Evolutionary conservation across 2,113 vertebrate species (phyloP).

Genomic region (Colistium nudipinnis): DNA sequence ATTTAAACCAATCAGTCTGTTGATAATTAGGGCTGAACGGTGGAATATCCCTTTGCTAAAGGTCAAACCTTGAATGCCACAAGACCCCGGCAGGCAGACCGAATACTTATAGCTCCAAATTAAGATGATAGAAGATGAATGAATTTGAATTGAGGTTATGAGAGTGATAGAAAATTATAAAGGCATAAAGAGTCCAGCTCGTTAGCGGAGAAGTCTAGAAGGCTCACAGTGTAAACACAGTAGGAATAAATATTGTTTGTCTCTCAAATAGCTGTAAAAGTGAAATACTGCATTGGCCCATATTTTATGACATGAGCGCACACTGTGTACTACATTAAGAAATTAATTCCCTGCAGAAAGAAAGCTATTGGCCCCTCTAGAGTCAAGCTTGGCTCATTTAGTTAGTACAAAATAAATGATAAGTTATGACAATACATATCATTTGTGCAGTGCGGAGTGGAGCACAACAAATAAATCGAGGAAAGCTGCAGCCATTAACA

Average conservation of each 20-base stretch:
- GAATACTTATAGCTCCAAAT: background rate
- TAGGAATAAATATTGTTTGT: slow-evolving; percentile 41
- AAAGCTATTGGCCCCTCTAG: slow-evolving; percentile 24
- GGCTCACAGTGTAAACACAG: slow-evolving; percentile 26
- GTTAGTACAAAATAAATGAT: slow-evolving; percentile 43
- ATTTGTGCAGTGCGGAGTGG: slow-evolving; percentile 42
- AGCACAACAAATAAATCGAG: slow-evolving; percentile 59
- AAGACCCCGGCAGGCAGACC: background rate
- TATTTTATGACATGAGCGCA: slow-evolving; percentile 47
- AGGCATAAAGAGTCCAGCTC: slow-evolving; percentile 26
- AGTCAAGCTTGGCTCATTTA: slow-evolving; percentile 37
- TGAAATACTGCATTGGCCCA: slow-evolving; percentile 23
- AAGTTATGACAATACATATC: slow-evolving; percentile 55
- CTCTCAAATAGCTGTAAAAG: slow-evolving; percentile 38
- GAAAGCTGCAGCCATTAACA: slow-evolving; percentile 18
- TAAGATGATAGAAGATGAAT: slow-evolving; percentile 25
- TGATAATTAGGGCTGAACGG: background rate
- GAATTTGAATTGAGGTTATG: slow-evolving; percentile 19
- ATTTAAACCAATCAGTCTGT: no score
- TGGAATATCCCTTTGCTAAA: no score
- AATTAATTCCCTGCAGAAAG: slow-evolving; percentile 56
- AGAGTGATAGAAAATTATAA: slow-evolving; percentile 29
- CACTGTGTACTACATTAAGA: slow-evolving; percentile 47
- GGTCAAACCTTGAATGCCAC: background rate
- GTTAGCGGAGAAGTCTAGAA: slow-evolving; percentile 8